Conservation (phyloP, 2,113 vertebrate species). For the Strix uralensis region DNA sequence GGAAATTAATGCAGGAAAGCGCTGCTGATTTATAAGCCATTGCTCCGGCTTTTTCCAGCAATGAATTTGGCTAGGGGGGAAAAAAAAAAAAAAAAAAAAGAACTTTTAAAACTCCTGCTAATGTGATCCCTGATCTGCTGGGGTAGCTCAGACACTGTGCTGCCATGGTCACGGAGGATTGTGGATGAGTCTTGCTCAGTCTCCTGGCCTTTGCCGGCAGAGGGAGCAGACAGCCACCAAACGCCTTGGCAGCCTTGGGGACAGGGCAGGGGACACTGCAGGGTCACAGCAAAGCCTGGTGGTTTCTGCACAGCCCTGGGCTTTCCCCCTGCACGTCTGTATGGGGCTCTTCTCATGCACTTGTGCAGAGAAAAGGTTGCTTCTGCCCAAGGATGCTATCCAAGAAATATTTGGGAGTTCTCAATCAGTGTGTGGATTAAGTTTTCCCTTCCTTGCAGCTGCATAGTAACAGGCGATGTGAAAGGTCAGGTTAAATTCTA, state of each 20-base stretch:
- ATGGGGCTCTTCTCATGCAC: not conserved
- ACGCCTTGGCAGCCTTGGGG: not conserved
- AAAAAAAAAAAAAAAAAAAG: not conserved
- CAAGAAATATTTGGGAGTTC: not conserved
- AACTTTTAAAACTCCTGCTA: not conserved
- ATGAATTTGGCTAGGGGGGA: not conserved
- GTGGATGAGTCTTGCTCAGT: not conserved
- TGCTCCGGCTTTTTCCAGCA: not conserved
- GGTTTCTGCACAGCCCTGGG: not conserved
- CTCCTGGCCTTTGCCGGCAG: conserved; percentile 16
- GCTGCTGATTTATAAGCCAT: not conserved
- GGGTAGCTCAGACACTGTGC: not conserved
- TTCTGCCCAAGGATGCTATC: not conserved
- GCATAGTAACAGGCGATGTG: conserved; percentile 83
- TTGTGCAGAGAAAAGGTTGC: not conserved
- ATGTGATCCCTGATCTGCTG: not conserved
- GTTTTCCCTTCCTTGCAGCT: conserved; percentile 69
- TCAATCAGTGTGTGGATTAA: not conserved
- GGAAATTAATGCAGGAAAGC: not conserved
- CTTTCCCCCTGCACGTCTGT: not conserved
- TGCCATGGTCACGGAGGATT: accelerated
- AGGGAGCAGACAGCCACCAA: conserved; percentile 35
- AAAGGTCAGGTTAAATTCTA: conserved; percentile 85
- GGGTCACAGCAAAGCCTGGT: not conserved
- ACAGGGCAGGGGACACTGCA: not conserved